These are phyloP conservation scores for Neolamprologus falcicula DNA, from an alignment of 2,113 vertebrate genomes.

Conservation along the genomic window DNA sequence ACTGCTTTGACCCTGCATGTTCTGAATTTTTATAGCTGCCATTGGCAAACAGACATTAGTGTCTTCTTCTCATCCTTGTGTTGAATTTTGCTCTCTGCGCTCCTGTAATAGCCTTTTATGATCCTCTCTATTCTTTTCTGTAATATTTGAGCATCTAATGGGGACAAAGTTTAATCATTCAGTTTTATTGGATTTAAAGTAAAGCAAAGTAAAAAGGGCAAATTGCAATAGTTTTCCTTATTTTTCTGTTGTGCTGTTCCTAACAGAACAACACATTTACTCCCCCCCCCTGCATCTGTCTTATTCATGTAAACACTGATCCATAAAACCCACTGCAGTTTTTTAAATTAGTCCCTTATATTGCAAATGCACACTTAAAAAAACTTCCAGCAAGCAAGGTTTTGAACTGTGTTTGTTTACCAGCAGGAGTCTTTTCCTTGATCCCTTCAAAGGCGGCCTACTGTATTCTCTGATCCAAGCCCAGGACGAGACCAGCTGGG, in stretches of 20 bases:
- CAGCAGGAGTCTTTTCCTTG: slow-evolving; percentile 50
- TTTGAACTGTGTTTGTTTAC: slow-evolving; percentile 57
- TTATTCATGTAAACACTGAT: not conserved
- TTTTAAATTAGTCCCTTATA: slow-evolving; percentile 10
- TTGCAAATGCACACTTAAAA: not conserved
- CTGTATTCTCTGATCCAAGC: slow-evolving; percentile 52
- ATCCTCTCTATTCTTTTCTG: not conserved
- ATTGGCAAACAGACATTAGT: slow-evolving; percentile 33
- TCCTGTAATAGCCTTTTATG: not conserved
- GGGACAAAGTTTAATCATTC: not conserved
- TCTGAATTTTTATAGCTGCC: not conserved
- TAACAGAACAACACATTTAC: not conserved
- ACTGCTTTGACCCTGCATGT: not conserved
- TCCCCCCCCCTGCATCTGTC: not conserved
- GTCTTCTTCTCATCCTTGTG: not conserved
- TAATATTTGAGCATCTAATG: not conserved
- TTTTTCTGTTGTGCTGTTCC: not conserved
- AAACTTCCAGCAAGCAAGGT: slow-evolving; percentile 2
- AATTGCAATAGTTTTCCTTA: not conserved
- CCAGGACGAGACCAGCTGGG: slow-evolving; percentile 35
- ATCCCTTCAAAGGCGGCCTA: slow-evolving; percentile 52
- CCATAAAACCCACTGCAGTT: not conserved
- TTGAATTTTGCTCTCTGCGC: not conserved
- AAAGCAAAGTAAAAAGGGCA: not conserved
- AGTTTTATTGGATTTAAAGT: not conserved